Evolutionary conservation across 2,113 vertebrate genomes (phyloP).

Genomic region (Trematocara macrostoma): DNA sequence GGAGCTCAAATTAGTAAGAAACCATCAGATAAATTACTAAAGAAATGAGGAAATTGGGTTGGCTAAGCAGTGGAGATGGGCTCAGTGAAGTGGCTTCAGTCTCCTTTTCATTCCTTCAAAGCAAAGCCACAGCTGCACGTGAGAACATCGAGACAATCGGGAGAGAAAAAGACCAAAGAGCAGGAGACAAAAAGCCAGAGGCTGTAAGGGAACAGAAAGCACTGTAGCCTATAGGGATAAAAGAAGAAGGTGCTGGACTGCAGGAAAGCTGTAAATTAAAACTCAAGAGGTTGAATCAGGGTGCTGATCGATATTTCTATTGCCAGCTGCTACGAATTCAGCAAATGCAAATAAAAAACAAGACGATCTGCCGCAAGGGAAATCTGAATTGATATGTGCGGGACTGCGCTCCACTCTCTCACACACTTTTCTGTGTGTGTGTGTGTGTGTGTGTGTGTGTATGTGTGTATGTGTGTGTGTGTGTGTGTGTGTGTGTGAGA

Average conservation of each 20-base stretch:
- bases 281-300: not conserved
- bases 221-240: not conserved
- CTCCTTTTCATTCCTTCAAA: not conserved
- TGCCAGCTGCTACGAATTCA: not conserved
- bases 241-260: not conserved
- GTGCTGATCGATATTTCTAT: not conserved
- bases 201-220: not conserved
- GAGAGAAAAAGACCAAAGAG: not conserved
- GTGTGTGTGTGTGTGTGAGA: conserved; percentile 23
- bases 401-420: not conserved
- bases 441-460: not conserved
- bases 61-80: not conserved
- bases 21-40: not conserved
- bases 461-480: not conserved
- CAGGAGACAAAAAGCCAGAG: not conserved
- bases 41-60: not conserved
- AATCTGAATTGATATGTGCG: not conserved
- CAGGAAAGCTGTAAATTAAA: not conserved
- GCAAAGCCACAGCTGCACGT: conserved; percentile 1
- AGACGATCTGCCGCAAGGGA: not conserved
- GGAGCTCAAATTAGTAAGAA: not conserved
- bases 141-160: not conserved
- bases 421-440: not conserved
- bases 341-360: not conserved
- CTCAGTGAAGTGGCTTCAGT: not conserved